Conservation (phyloP, 2,888 invertebrate species). For the Drosophila nigricruria region DNA sequence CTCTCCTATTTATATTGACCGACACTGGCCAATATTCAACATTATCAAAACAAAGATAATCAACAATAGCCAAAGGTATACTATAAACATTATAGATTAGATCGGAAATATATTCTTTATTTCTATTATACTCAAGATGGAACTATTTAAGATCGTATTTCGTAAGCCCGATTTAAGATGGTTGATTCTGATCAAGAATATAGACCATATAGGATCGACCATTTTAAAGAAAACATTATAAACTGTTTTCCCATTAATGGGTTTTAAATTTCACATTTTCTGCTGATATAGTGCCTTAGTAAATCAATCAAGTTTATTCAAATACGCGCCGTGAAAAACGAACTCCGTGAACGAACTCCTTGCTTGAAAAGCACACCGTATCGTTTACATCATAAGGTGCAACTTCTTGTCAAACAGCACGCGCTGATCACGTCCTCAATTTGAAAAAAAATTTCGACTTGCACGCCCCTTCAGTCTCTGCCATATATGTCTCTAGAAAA, state of each 20-base stretch:
- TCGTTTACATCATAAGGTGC: too few relatives aligned
- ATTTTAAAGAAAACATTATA: not conserved
- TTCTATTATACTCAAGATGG: not conserved
- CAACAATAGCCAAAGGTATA: not conserved
- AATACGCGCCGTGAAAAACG: too few relatives aligned
- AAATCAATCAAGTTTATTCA: too few relatives aligned
- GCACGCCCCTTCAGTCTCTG: too few relatives aligned
- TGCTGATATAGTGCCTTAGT: not conserved
- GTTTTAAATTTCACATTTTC: not conserved
- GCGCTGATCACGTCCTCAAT: too few relatives aligned
- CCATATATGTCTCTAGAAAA: too few relatives aligned
- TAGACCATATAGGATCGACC: not conserved
- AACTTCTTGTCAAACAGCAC: too few relatives aligned
- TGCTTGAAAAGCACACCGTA: too few relatives aligned
- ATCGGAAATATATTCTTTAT: not conserved
- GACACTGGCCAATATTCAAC: not conserved
- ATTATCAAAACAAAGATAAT: slow-evolving; percentile 8
- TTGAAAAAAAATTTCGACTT: too few relatives aligned
- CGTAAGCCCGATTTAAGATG: too few relatives aligned
- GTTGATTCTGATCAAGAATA: too few relatives aligned
- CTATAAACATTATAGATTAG: not conserved
- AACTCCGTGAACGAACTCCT: too few relatives aligned
- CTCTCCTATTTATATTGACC: slow-evolving; percentile 26
- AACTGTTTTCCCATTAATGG: not conserved
- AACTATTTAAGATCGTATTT: not conserved